These are phyloP conservation scores for Dusona sp. DNA, from an alignment of 2,888 invertebrate species.

Conservation along the genomic window DNA sequence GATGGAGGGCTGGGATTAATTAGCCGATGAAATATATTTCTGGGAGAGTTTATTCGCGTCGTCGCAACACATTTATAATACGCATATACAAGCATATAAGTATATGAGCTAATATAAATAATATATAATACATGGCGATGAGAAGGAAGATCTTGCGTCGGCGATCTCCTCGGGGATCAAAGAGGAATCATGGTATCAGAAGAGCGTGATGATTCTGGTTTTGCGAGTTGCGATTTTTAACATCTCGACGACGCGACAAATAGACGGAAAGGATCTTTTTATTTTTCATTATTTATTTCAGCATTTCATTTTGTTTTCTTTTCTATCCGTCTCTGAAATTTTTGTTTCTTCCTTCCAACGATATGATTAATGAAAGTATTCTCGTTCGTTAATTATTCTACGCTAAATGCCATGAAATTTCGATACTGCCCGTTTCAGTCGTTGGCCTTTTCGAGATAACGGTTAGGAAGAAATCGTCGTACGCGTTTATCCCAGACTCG, in stretches of 20 bases:
- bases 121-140: constrained; percentile 51
- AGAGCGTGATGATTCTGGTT: constrained; percentile 58
- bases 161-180: constrained; percentile 65
- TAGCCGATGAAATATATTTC: constrained; percentile 71
- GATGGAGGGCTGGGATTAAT: constrained; percentile 68
- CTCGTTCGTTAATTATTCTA: constrained; percentile 27
- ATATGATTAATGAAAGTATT: constrained; percentile 61
- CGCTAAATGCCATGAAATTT: constrained; percentile 28
- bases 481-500: constrained; percentile 2
- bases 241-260: constrained; percentile 20
- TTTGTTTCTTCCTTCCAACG: constrained; percentile 16
- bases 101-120: constrained; percentile 29
- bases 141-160: constrained; percentile 62
- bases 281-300: constrained; percentile 36
- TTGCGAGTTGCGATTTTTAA: constrained; percentile 29
- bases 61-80: constrained; percentile 49
- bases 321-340: not conserved
- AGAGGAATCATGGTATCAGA: constrained; percentile 56
- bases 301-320: not conserved
- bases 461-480: constrained; percentile 64
- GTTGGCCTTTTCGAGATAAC: constrained; percentile 66
- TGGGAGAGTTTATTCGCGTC: constrained; percentile 51
- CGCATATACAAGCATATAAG: not conserved
- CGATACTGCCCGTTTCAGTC: constrained; percentile 60
- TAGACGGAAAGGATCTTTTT: constrained; percentile 3